Evolutionary conservation across 2,888 invertebrate genomes (phyloP).

Genomic region (Gnatocerus cornutus): DNA sequence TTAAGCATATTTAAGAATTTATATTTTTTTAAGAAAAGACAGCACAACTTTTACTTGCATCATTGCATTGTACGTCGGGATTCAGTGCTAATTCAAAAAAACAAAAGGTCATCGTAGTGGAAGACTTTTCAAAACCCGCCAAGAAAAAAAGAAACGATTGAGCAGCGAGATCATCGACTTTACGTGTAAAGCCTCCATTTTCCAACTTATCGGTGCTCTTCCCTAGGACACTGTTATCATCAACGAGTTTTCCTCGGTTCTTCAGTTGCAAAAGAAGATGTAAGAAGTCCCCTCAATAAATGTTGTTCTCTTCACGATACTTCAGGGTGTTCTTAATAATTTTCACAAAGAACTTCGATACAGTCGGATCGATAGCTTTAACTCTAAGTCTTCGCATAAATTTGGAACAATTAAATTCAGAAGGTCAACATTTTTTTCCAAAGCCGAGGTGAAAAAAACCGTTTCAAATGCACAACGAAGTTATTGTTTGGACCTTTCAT

Average conservation of each 20-base stretch:
- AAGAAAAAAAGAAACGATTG: constrained; percentile 55
- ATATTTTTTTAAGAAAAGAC: not conserved
- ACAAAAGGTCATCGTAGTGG: constrained; percentile 51
- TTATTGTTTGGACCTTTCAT: constrained; percentile 72
- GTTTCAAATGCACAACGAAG: constrained; percentile 60
- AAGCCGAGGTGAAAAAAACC: constrained; percentile 18
- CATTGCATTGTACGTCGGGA: constrained; percentile 44
- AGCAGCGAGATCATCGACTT: constrained; percentile 50
- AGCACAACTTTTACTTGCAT: not conserved
- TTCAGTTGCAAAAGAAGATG: constrained; percentile 69
- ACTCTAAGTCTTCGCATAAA: constrained; percentile 15
- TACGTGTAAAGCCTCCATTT: constrained; percentile 16
- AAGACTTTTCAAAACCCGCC: constrained; percentile 52
- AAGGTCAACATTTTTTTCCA: constrained; percentile 23
- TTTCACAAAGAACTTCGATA: constrained; percentile 52
- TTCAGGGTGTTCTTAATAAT: constrained; percentile 67
- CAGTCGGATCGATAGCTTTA: constrained; percentile 12
- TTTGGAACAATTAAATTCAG: constrained; percentile 40
- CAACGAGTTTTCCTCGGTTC: constrained; percentile 58
- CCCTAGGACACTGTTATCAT: constrained; percentile 51
- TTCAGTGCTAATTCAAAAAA: constrained; percentile 48
- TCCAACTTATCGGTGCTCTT: constrained; percentile 15
- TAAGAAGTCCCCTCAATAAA: constrained; percentile 71
- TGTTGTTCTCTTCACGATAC: constrained; percentile 63
- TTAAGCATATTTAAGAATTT: not conserved